A percentile compares a stretch with the other conserved stretches of the same genome.
Evolutionary conservation across 2,888 invertebrate species (phyloP).

Genomic region (Terebella lapidaria): DNA sequence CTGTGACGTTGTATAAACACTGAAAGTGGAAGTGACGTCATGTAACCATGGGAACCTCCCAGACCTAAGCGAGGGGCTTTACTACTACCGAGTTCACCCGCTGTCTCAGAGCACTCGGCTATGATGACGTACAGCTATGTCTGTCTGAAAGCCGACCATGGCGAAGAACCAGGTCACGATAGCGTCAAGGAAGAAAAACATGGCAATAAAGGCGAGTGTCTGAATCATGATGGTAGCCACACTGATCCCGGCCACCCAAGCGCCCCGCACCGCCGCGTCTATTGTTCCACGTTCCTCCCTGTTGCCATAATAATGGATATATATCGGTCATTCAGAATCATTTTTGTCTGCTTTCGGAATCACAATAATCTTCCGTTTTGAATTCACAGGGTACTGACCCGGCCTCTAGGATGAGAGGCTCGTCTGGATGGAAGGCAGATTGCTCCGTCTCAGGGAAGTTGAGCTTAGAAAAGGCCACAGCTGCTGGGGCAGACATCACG

Average conservation of each 20-base stretch:
- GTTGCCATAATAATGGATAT: too few relatives aligned
- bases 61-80: too few relatives aligned
- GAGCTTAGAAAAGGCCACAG: slow-evolving; percentile 26
- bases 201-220: slow-evolving; percentile 31
- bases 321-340: too few relatives aligned
- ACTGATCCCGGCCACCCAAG: slow-evolving; percentile 29
- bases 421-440: background rate
- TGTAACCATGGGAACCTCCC: too few relatives aligned
- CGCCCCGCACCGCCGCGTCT: slow-evolving; percentile 32
- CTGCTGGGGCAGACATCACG: slow-evolving; percentile 28
- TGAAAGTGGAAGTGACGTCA: too few relatives aligned
- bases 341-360: too few relatives aligned
- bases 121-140: background rate
- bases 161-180: slow-evolving; percentile 32
- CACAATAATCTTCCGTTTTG: too few relatives aligned
- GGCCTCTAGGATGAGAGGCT: too few relatives aligned
- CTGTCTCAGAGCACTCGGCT: too few relatives aligned
- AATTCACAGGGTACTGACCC: too few relatives aligned
- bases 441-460: slow-evolving; percentile 23
- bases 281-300: slow-evolving; percentile 29
- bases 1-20: too few relatives aligned
- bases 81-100: too few relatives aligned
- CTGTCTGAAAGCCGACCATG: slow-evolving; percentile 25
- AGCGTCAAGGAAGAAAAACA: slow-evolving; percentile 32
- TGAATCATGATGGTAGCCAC: slow-evolving; percentile 31